Evolutionary conservation across 92 coral and sea anemone species (phyloP).

Genomic region (Heliopora coerulea): DNA sequence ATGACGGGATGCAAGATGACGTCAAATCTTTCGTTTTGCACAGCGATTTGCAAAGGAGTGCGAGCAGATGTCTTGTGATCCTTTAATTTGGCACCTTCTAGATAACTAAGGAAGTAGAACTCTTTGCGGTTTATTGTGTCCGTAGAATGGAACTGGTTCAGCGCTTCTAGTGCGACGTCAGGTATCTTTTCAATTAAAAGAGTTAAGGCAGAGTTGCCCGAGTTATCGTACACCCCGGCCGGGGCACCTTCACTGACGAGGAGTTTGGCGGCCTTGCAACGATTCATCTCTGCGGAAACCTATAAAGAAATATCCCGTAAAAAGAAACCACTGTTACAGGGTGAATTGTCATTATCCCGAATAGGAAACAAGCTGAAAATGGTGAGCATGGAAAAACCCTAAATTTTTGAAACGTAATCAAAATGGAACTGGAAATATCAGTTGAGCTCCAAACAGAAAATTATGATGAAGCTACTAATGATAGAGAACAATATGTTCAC

Average conservation of each 20-base stretch:
- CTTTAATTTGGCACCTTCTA: constrained; percentile 50
- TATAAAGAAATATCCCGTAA: not conserved
- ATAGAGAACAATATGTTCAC: too few relatives aligned
- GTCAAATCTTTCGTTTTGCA: constrained; percentile 61
- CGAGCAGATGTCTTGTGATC: constrained; percentile 44
- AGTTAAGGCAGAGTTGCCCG: constrained; percentile 61
- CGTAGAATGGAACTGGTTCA: constrained; percentile 62
- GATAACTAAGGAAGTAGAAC: constrained; percentile 60
- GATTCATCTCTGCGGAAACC: constrained; percentile 85
- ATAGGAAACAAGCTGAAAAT: too few relatives aligned
- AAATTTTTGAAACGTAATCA: too few relatives aligned
- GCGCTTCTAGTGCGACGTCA: constrained; percentile 59
- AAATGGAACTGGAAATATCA: too few relatives aligned
- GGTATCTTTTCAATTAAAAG: constrained; percentile 68
- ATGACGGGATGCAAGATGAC: constrained; percentile 69
- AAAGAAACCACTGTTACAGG: too few relatives aligned
- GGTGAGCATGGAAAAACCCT: too few relatives aligned
- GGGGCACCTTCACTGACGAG: constrained; percentile 64
- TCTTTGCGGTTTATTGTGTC: constrained; percentile 62
- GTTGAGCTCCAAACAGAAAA: too few relatives aligned
- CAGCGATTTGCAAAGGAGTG: constrained; percentile 58
- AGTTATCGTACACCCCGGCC: constrained; percentile 62
- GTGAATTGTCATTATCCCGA: too few relatives aligned
- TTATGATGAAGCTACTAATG: too few relatives aligned
- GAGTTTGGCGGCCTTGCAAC: constrained; percentile 78